Conservation (phyloP, 2,888 invertebrate genomes). For the Drosophila yooni region DNA sequence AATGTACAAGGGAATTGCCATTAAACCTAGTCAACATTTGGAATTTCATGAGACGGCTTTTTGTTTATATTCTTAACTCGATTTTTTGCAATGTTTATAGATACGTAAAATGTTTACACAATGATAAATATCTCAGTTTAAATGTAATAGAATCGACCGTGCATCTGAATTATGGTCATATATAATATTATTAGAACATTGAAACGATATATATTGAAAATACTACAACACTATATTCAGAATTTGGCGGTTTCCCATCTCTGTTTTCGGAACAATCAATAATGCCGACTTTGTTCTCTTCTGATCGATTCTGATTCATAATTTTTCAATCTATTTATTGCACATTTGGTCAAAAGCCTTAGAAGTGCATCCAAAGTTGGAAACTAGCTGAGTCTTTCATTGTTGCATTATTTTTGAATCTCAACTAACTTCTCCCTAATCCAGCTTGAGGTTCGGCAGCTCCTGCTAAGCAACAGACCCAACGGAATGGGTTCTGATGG, state of each 20-base stretch:
- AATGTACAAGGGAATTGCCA: neutral
- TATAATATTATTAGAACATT: neutral
- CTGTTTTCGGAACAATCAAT: neutral
- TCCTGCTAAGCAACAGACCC: conserved; percentile 13
- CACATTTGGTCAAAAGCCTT: neutral
- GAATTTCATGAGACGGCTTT: neutral
- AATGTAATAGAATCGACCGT: neutral
- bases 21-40: neutral
- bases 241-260: conserved; percentile 5
- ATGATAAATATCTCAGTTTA: neutral
- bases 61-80: neutral
- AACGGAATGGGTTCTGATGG: conserved; percentile 12
- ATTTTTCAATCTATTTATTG: neutral
- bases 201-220: conserved; percentile 17
- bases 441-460: conserved; percentile 27
- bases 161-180: neutral
- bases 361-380: neutral
- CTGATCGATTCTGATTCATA: neutral
- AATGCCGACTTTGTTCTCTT: neutral
- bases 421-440: conserved; percentile 27
- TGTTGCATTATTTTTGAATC: neutral
- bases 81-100: neutral
- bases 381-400: neutral
- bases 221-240: conserved; percentile 15
- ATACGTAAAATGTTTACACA: neutral